Conservation (phyloP, 2,888 invertebrate genomes). For the Nemoura dubitans region DNA sequence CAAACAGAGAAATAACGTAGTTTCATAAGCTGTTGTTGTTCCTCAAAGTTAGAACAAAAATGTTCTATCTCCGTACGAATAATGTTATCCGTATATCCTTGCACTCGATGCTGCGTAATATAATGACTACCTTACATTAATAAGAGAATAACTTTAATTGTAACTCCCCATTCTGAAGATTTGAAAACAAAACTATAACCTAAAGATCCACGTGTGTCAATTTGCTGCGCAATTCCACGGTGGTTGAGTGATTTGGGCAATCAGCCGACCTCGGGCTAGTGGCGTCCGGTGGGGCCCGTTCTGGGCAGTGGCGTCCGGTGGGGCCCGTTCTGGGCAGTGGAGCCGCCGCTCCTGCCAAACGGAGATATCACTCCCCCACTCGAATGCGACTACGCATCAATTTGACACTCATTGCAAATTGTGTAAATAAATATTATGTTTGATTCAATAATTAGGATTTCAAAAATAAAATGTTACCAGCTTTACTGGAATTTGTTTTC, state of each 20-base stretch:
- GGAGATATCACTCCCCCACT: not conserved
- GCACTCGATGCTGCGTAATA: not conserved
- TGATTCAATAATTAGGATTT: not conserved
- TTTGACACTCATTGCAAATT: not conserved
- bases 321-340: too few relatives aligned
- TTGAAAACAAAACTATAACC: not conserved
- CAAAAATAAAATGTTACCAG: not conserved
- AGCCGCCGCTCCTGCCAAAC: not conserved
- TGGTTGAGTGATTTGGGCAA: too few relatives aligned
- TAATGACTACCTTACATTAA: slow-evolving; percentile 7
- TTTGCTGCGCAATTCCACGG: not conserved
- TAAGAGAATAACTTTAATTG: slow-evolving; percentile 3
- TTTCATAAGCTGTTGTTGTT: not conserved
- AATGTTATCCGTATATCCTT: not conserved
- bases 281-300: too few relatives aligned
- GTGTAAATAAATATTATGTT: not conserved
- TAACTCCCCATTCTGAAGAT: slow-evolving; percentile 12
- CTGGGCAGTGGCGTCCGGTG: too few relatives aligned
- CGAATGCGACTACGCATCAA: not conserved
- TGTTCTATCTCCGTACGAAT: not conserved
- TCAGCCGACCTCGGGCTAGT: too few relatives aligned
- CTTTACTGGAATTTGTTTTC: not conserved
- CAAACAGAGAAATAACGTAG: slow-evolving; percentile 7
- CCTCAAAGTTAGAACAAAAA: not conserved
- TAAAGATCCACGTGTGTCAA: not conserved